Base-by-base conservation (phyloP, 2,113 vertebrate genomes). In the Apodemus sylvaticus region DNA sequence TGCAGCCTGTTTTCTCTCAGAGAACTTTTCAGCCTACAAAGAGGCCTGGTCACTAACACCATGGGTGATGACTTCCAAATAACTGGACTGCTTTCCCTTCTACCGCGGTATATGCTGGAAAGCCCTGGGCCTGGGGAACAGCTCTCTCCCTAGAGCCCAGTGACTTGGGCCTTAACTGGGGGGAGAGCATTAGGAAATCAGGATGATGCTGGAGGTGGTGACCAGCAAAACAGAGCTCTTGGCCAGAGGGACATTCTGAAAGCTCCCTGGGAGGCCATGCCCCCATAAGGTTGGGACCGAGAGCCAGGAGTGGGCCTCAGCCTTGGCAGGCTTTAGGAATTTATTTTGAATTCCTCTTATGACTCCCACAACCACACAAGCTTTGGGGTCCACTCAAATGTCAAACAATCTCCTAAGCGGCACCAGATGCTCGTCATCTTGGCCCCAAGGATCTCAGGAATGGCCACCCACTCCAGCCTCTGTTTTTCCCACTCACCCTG, bases 291-390 rank as follows among this genome's bases (percentile, higher is more conserved):
- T 74, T 86, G 68, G 93, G 66, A 86, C 81, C 29, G 74, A 86
- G 94, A 88, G 77, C 91, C 81, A 94, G 88, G 86, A 92, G 90
- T 53, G 92, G 93, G 71, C 66, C 82, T 97, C 55, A 36, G 78
- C 64, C 36, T 95, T 96, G 97, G 90, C 93, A 97, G 96, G 45
- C 39, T 88, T 26, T n/a, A 5, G 26, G 96, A 97, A 96, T 98
- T 96, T 64, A 95, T 97, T 98, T 91, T 94, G 97, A 97, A 98
- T 97, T 97, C 95, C 98, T 98, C 96, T 17, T 90, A 91, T 97
- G 95, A 87, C 94, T 98, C 91, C 94, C 94, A 95, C 98, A 98
- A 96, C 95, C 97, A 68, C 98, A 97, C 60, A 73, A 76, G 94
- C 1, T 31, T 98, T 97, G 93, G 96, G 98, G 92, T 94, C 78